These are phyloP conservation scores for Stenodera caucasica DNA, from an alignment of 2,888 invertebrate species.

Conservation along the genomic window DNA sequence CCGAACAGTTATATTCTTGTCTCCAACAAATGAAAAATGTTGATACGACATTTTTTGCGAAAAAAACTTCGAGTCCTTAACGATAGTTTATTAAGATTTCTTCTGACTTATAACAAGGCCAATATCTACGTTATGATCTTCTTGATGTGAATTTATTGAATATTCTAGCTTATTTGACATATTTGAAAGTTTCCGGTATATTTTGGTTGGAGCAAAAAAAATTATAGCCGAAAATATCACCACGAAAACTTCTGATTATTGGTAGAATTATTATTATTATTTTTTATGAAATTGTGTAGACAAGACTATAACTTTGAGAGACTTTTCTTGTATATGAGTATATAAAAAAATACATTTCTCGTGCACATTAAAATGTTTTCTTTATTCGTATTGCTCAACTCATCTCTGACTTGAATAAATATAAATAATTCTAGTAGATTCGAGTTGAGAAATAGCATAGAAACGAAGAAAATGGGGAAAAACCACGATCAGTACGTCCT, in stretches of 20 bases:
- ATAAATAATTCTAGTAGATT: not conserved
- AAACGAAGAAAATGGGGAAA: not conserved
- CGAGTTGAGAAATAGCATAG: not conserved
- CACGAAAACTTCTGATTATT: no score
- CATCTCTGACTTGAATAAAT: not conserved
- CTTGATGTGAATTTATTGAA: not conserved
- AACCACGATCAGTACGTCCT: not conserved
- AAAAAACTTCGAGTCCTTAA: not conserved
- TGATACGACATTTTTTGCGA: not conserved
- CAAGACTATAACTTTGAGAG: not conserved
- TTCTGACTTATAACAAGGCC: not conserved
- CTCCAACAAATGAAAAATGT: not conserved
- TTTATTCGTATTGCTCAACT: not conserved
- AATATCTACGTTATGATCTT: not conserved
- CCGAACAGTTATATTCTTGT: not conserved
- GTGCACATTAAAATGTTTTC: not conserved
- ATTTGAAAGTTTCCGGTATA: not conserved
- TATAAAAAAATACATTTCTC: not conserved
- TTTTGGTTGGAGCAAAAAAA: not conserved
- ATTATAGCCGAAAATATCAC: not conserved
- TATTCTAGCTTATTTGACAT: not conserved
- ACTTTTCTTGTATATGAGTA: not conserved
- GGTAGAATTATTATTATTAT: not conserved
- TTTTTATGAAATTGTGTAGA: not conserved
- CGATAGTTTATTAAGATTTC: constrained; percentile 1